phyloP scores from a whole-genome alignment of 1,140 invertebrate species.

The Polyergus mexicanus region DNA sequence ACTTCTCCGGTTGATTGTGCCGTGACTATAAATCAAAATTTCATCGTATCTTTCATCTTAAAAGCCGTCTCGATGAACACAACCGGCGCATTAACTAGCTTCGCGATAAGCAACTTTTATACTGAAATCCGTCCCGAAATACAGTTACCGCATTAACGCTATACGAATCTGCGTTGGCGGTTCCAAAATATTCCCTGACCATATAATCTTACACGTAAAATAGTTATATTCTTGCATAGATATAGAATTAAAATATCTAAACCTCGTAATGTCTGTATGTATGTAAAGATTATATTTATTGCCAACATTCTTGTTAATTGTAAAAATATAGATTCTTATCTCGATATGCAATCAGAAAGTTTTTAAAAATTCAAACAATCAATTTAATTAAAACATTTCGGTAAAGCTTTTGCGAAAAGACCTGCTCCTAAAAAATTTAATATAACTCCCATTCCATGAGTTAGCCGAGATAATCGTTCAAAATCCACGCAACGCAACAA shows the following conservation, averaged over 20 bases:
- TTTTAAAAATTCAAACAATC: no score
- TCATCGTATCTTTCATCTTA: slow-evolving; percentile 71
- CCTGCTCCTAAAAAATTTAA: background rate
- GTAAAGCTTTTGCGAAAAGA: background rate
- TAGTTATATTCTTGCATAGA: background rate
- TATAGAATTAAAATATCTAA: slow-evolving; percentile 15
- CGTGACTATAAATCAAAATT: slow-evolving; percentile 70
- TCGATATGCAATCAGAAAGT: background rate
- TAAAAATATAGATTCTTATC: background rate
- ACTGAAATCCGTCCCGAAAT: slow-evolving; percentile 26
- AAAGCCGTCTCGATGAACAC: slow-evolving; percentile 59
- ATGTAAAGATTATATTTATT: background rate
- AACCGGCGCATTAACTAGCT: slow-evolving; percentile 52
- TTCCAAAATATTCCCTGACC: slow-evolving; percentile 14
- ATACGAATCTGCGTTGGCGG: slow-evolving; percentile 16
- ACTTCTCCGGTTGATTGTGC: slow-evolving; percentile 49
- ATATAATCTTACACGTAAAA: background rate
- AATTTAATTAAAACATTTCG: slow-evolving; percentile 9
- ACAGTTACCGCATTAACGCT: slow-evolving; percentile 41
- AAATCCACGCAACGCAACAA: background rate
- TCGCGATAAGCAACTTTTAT: slow-evolving; percentile 38
- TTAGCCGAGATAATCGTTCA: slow-evolving; percentile 5
- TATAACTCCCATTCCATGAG: slow-evolving; percentile 3
- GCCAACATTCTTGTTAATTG: background rate
- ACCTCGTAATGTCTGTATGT: background rate